These are phyloP conservation scores for Dexiosoma caninum DNA, from an alignment of 2,888 invertebrate species.

Conservation along the genomic window DNA sequence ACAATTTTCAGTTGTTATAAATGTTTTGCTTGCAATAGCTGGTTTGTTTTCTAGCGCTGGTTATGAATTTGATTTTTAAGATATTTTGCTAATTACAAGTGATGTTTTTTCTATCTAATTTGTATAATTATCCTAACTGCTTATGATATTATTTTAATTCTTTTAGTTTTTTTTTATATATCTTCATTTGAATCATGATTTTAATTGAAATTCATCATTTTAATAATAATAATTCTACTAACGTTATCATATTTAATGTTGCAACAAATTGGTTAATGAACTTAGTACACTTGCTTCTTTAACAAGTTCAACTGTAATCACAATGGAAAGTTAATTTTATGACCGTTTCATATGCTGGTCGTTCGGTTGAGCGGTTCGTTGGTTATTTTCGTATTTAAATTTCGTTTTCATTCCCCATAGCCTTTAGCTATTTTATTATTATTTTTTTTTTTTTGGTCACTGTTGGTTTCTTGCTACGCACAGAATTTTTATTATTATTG, in stretches of 20 bases:
- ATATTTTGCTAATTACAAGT: too few relatives aligned
- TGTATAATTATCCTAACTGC: too few relatives aligned
- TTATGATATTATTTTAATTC: too few relatives aligned
- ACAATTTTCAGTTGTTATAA: too few relatives aligned
- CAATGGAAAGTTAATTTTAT: conserved; percentile 29
- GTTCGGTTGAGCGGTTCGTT: conserved; percentile 37
- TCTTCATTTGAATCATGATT: too few relatives aligned
- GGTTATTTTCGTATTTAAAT: conserved; percentile 40
- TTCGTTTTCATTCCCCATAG: conserved; percentile 5
- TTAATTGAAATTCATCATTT: too few relatives aligned
- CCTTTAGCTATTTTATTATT: background rate
- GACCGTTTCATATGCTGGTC: conserved; percentile 12
- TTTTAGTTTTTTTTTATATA: too few relatives aligned
- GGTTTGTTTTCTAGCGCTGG: too few relatives aligned
- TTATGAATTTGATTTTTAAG: too few relatives aligned
- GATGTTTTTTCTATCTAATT: too few relatives aligned
- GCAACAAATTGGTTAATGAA: conserved; percentile 16
- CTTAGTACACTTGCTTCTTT: conserved; percentile 6
- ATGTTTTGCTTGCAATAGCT: too few relatives aligned
- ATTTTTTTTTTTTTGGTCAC: background rate
- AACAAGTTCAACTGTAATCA: background rate
- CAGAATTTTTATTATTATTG: conserved; percentile 48
- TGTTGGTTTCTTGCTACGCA: conserved; percentile 27
- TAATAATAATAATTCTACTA: too few relatives aligned
- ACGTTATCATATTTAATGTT: background rate